Conservation (phyloP, 2,888 invertebrate genomes). For the Synergus gifuensis region DNA sequence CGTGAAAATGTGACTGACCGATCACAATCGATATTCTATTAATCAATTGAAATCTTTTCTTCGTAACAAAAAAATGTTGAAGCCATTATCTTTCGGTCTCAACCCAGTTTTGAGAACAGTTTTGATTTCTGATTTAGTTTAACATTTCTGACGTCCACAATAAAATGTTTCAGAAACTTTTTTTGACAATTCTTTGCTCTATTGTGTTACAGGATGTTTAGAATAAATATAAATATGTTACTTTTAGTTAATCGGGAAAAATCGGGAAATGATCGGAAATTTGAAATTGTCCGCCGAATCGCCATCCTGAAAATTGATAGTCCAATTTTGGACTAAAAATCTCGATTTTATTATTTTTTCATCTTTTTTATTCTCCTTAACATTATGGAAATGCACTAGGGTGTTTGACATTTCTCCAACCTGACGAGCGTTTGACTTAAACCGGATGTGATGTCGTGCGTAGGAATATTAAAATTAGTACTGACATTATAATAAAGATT, state of each 20-base stretch:
- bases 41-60: constrained; percentile 13
- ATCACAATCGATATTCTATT: constrained; percentile 2
- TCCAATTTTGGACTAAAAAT: no score
- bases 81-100: constrained; percentile 3
- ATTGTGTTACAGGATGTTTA: background rate
- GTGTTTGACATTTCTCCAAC: constrained; percentile 40
- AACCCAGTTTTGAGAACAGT: constrained; percentile 9
- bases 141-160: background rate
- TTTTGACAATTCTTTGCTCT: no score
- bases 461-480: constrained; percentile 53
- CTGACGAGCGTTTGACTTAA: constrained; percentile 50
- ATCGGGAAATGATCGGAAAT: no score
- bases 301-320: no score
- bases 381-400: constrained; percentile 55
- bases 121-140: constrained; percentile 27
- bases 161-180: no score
- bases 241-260: no score
- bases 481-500: constrained; percentile 55
- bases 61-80: background rate
- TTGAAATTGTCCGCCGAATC: no score
- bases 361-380: constrained; percentile 1
- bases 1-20: constrained; percentile 24
- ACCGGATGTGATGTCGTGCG: constrained; percentile 57
- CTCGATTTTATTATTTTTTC: background rate
- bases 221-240: no score